Conservation (phyloP, 2,888 invertebrate genomes). For the Beris chalybata region DNA sequence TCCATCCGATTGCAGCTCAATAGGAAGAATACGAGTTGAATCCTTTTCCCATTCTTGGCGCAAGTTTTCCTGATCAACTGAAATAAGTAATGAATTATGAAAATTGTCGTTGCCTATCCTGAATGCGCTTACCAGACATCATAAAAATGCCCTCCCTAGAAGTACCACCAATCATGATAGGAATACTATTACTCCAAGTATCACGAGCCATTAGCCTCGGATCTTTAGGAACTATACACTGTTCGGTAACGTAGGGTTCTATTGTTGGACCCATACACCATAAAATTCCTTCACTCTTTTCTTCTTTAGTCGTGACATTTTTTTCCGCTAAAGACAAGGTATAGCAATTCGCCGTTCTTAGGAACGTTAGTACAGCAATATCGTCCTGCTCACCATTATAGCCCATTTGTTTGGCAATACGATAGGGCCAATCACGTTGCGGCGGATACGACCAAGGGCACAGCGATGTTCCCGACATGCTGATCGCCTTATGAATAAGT, state of each 20-base stretch:
- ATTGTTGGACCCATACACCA: constrained; percentile 52
- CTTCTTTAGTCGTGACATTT: constrained; percentile 48
- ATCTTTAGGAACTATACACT: constrained; percentile 47
- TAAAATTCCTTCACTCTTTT: constrained; percentile 46
- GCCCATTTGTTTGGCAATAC: constrained; percentile 49
- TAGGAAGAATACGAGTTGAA: constrained; percentile 42
- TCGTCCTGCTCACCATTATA: constrained; percentile 49
- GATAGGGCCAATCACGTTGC: constrained; percentile 45
- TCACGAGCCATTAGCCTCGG: constrained; percentile 45
- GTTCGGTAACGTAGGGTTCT: constrained; percentile 50
- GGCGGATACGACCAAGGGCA: constrained; percentile 50
- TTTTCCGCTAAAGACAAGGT: constrained; percentile 48
- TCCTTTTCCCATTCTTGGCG: neutral
- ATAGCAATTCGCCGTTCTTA: constrained; percentile 45
- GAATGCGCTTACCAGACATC: constrained; percentile 45
- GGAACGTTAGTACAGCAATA: constrained; percentile 48
- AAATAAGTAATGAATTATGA: neutral
- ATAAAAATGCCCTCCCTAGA: constrained; percentile 53
- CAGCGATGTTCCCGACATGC: constrained; percentile 51
- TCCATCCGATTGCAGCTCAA: constrained; percentile 44
- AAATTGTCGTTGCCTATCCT: neutral
- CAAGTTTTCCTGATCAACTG: neutral
- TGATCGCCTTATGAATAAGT: constrained; percentile 49
- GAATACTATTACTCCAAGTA: constrained; percentile 51
- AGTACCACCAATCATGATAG: constrained; percentile 52